Evolutionary conservation across 2,113 vertebrate genomes (phyloP), one percentile per base, ranked within the genome.

Genomic region (Erythrocebus patas): DNA sequence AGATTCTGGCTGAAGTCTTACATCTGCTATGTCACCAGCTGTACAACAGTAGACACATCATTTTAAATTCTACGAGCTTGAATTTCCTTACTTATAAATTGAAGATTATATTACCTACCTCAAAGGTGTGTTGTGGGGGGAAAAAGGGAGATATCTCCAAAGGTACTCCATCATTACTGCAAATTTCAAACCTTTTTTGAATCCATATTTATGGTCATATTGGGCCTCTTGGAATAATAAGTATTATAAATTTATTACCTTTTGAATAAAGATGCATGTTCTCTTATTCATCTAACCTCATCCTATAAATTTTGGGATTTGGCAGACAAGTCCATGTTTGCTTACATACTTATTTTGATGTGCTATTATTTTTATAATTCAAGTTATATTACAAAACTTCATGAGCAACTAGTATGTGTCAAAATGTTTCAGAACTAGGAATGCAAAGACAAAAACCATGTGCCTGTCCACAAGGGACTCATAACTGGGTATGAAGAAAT

Each of bases 401-500:
- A 18, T 92, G 48, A 95, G 18, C 25, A 95, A 81, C 11, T 27
- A 80, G 64, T 40, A 76, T 22, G 22, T n/a, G 6, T 55, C 23
- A 89, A 91, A 91, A 27, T 91, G 27, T 27, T 48, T 85, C 61
- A 68, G 14, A 73, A 96, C 8, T 70, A 87, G 20, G 10, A 92
- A 64, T 72, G 88, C 38, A 89, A 89, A 89, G 32, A 91, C 38
- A 83, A 82, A 92, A 95, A 50, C 13, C 12, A n/a, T 78, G 14
- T 43, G 6, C 8, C 81, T 97, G 23, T 50, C 30, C 32, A 73
- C 1, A 94, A 86, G 30, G 68, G 55, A 95, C 64, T 55, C 83
- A 95, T 35, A 93, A 92, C 45, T 96, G 45, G 25, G 48, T 66
- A 48, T 68, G 12, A 85, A 82, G 22, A 96, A 59, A 92, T 52